These are phyloP conservation scores for Aleiodes leptofemur DNA, from an alignment of 2,888 invertebrate genomes.

Conservation along the genomic window DNA sequence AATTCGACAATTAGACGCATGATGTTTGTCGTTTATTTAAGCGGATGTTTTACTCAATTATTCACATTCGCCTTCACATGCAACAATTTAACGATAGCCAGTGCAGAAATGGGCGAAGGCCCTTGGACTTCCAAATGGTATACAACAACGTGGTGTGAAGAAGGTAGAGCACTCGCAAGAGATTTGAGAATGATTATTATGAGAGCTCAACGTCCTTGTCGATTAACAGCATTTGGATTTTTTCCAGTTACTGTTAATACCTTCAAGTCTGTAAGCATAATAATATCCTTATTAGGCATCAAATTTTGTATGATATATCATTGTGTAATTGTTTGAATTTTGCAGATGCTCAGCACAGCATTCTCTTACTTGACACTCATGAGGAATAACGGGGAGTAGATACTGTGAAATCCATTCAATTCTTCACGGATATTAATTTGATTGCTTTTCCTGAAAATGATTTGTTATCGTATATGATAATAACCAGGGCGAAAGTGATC, in stretches of 20 bases:
- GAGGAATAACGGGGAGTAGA: too few species aligned
- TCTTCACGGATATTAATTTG: too few species aligned
- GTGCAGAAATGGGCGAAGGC: constrained; percentile 41
- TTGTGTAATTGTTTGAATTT: too few species aligned
- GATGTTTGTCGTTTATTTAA: constrained; percentile 45
- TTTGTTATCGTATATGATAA: too few species aligned
- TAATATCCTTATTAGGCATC: too few species aligned
- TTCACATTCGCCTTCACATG: constrained; percentile 55
- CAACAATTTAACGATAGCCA: constrained; percentile 50
- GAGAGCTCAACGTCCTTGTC: constrained; percentile 51
- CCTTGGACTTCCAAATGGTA: constrained; percentile 47
- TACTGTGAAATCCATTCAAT: too few species aligned
- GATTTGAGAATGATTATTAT: constrained; percentile 53
- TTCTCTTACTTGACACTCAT: too few species aligned
- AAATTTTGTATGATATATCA: too few species aligned
- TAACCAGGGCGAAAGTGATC: too few species aligned
- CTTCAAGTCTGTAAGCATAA: constrained; percentile 47
- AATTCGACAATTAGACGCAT: constrained; percentile 38
- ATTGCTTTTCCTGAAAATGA: too few species aligned
- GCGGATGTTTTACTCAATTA: constrained; percentile 48
- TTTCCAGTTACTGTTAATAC: constrained; percentile 57
- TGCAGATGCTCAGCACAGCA: too few species aligned
- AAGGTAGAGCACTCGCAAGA: constrained; percentile 34
- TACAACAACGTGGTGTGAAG: constrained; percentile 17
- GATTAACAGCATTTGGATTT: constrained; percentile 55